These are phyloP conservation scores for Leucoraja ocellata DNA, from an alignment of 2,797 vertebrate genomes.

Conservation along the genomic window DNA sequence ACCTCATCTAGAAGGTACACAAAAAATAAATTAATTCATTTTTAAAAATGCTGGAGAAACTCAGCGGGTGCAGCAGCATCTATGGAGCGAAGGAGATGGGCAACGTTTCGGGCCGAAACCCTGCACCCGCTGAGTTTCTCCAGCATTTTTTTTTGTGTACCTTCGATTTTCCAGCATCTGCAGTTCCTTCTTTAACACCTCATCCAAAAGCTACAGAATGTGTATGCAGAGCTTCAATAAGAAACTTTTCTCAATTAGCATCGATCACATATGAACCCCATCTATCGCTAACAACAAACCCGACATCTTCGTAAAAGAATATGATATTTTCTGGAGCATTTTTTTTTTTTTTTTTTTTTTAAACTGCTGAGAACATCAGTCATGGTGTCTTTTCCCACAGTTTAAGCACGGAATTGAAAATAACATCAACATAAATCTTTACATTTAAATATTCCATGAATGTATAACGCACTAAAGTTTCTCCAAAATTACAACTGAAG, in stretches of 20 bases:
- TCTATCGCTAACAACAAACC: neutral
- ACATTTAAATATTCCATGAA: neutral
- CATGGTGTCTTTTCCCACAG: neutral
- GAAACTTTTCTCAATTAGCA: neutral
- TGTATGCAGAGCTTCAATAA: neutral
- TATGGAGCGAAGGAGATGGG: too few relatives aligned
- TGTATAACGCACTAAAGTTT: neutral
- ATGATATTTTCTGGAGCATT: too few relatives aligned
- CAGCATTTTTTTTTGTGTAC: too few relatives aligned
- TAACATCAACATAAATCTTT: neutral
- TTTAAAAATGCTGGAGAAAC: too few relatives aligned
- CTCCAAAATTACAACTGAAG: neutral
- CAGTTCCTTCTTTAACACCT: neutral
- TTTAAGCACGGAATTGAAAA: neutral
- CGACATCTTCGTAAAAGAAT: neutral
- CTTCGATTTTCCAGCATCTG: too few relatives aligned
- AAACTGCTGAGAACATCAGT: neutral
- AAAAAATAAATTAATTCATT: too few relatives aligned
- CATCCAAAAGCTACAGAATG: neutral
- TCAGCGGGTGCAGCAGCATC: too few relatives aligned
- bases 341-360: too few relatives aligned
- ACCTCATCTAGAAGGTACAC: neutral
- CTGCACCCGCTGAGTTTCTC: too few relatives aligned
- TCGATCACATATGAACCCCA: neutral
- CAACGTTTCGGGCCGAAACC: too few relatives aligned